A percentile compares a stretch with the other conserved stretches of the same genome.
Conservation (phyloP, 2,113 vertebrate genomes). For the Tupaia tana region DNA sequence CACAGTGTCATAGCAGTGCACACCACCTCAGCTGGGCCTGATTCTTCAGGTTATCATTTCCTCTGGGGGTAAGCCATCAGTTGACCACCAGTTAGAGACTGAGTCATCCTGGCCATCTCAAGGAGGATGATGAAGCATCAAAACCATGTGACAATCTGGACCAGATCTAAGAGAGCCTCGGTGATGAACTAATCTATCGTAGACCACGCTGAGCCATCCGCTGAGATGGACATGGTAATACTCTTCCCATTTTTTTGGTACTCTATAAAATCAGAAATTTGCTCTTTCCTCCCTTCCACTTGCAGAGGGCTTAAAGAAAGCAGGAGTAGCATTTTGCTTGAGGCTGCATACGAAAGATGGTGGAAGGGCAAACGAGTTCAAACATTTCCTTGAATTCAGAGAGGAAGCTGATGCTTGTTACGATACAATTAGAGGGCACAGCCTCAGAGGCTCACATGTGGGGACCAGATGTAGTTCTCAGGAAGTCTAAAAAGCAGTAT, state of each 20-base stretch:
- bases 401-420: constrained; percentile 12
- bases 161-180: neutral
- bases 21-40: too few species aligned
- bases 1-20: too few species aligned
- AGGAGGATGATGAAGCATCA: neutral
- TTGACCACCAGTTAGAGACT: neutral
- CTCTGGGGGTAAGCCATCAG: neutral
- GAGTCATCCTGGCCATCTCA: neutral
- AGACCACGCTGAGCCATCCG: neutral
- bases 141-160: neutral
- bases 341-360: neutral
- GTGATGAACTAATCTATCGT: neutral
- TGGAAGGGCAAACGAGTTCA: neutral
- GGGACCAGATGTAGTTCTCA: constrained; percentile 4
- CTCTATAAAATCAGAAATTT: neutral
- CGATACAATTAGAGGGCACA: neutral
- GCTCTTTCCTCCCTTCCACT: neutral
- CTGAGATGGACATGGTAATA: neutral
- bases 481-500: neutral
- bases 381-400: neutral
- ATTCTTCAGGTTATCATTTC: neutral
- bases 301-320: neutral
- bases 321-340: neutral
- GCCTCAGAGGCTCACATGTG: neutral
- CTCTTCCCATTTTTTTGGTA: neutral